phyloP scores from a whole-genome alignment of 2,888 invertebrate species.

The Sminthurides aquaticus region DNA sequence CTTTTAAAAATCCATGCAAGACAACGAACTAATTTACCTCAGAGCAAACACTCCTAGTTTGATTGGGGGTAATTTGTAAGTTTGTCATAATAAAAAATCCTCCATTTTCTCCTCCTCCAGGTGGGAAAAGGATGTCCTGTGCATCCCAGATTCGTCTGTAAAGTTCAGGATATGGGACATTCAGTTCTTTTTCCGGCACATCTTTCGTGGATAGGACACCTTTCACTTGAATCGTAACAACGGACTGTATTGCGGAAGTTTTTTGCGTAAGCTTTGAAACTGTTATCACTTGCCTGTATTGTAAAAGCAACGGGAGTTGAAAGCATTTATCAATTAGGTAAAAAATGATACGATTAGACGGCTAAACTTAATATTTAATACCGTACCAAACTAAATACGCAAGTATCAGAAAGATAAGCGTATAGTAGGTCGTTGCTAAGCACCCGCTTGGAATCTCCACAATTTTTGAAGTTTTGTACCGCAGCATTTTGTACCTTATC shows the following conservation, averaged over 20 bases:
- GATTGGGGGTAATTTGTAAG: slow-evolving; percentile 49
- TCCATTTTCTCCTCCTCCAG: slow-evolving; percentile 48
- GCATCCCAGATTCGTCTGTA: slow-evolving; percentile 49
- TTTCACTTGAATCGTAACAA: neutral
- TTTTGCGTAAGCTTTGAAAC: neutral
- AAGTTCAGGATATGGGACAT: slow-evolving; percentile 34
- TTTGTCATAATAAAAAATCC: slow-evolving; percentile 52
- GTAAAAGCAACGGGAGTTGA: no score
- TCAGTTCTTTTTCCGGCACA: slow-evolving; percentile 25
- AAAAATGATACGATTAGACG: no score
- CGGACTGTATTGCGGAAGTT: neutral
- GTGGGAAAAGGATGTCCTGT: slow-evolving; percentile 51
- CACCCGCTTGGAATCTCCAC: neutral
- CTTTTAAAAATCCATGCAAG: no score
- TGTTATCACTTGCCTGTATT: neutral
- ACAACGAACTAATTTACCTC: no score
- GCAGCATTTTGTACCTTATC: neutral
- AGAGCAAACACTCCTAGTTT: slow-evolving; percentile 46
- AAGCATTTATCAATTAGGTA: no score
- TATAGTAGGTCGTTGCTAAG: neutral
- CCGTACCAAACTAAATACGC: neutral
- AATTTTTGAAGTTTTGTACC: neutral
- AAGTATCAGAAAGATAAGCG: neutral
- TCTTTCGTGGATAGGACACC: neutral
- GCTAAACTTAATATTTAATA: no score